Evolutionary conservation across 2,113 vertebrate genomes (phyloP).

Genomic region (Gymnocephalus cernua): DNA sequence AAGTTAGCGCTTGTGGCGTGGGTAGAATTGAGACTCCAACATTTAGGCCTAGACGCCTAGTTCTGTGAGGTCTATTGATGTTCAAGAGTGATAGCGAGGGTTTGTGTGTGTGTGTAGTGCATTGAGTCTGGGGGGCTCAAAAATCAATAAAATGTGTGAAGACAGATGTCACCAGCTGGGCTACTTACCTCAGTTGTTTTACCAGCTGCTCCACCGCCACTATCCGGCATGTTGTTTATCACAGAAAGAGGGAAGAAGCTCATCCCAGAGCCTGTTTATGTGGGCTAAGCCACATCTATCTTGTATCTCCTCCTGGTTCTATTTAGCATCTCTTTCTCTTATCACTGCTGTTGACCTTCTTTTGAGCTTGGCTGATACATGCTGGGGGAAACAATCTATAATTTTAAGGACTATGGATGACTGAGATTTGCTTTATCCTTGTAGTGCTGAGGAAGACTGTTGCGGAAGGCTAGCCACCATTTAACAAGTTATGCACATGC

Average conservation of each 20-base stretch:
- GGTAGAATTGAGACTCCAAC: conserved; percentile 49
- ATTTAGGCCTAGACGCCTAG: conserved; percentile 37
- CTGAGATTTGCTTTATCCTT: conserved; percentile 29
- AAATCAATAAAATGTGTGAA: conserved; percentile 63
- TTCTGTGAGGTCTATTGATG: conserved; percentile 71
- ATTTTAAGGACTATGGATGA: conserved; percentile 52
- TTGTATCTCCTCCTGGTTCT: conserved; percentile 52
- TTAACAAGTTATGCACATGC: conserved; percentile 42
- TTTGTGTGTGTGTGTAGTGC: conserved; percentile 35
- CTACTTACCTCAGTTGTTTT: conserved; percentile 58
- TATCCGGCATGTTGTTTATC: conserved; percentile 62
- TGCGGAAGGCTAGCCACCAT: conserved; percentile 37
- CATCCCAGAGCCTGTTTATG: conserved; percentile 62
- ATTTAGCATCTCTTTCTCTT: conserved; percentile 47
- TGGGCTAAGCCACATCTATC: conserved; percentile 59
- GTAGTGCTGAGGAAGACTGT: conserved; percentile 21
- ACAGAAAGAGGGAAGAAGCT: conserved; percentile 42
- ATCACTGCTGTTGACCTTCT: conserved; percentile 43
- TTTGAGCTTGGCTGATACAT: conserved; percentile 30
- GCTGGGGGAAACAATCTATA: conserved; percentile 20
- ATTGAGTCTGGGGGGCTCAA: conserved; percentile 24
- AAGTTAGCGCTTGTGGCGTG: conserved; percentile 74
- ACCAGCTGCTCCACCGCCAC: conserved; percentile 31
- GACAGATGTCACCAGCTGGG: conserved; percentile 62
- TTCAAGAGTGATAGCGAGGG: conserved; percentile 46